These are phyloP conservation scores for Heliconius hermathena DNA, from an alignment of 1,140 invertebrate species.

Conservation along the genomic window DNA sequence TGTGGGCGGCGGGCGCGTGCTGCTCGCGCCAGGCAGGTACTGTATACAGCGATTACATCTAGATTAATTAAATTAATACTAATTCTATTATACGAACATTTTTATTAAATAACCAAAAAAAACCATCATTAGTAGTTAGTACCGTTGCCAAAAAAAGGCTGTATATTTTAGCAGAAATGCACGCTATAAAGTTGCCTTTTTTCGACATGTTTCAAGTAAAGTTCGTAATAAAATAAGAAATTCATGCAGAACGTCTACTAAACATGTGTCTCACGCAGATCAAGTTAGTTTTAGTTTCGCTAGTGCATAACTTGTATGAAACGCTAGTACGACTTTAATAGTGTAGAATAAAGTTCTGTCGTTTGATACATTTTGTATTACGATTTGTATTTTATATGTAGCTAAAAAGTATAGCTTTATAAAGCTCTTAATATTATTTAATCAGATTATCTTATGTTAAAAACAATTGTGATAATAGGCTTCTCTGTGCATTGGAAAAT, in stretches of 20 bases:
- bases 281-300: slow-evolving; percentile 6
- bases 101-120: background rate
- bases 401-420: background rate
- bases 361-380: background rate
- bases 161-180: background rate
- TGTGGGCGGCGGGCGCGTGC: slow-evolving; percentile 77
- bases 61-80: background rate
- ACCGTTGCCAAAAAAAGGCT: background rate
- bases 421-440: background rate
- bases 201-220: background rate
- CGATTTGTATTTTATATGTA: background rate
- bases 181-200: background rate
- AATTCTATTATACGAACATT: background rate
- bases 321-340: background rate
- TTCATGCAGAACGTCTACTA: background rate
- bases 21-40: slow-evolving; percentile 77
- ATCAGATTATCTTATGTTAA: too few species aligned
- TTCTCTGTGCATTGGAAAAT: too few species aligned
- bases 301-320: slow-evolving; percentile 1
- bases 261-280: slow-evolving; percentile 8
- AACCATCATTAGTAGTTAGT: background rate
- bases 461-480: too few species aligned
- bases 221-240: background rate
- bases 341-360: background rate
- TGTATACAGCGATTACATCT: background rate